Base-by-base conservation (phyloP, 2,797 vertebrate species). In the Coregonus suidteri region DNA sequence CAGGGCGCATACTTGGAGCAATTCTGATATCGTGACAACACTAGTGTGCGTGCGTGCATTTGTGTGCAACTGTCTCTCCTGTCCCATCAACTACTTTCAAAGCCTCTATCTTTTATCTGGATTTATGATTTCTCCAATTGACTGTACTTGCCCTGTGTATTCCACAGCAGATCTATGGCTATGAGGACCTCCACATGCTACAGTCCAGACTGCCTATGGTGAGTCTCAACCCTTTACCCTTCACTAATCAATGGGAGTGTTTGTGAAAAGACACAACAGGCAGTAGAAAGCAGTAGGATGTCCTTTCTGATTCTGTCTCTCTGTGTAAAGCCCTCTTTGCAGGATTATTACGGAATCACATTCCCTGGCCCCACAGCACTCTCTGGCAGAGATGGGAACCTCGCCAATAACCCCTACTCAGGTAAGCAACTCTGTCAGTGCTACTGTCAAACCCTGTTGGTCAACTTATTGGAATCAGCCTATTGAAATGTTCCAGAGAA, bases 321-420 rank as follows among this genome's bases (percentile, higher is more conserved):
- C 4, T 81, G 9, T 86, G 54, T 6, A 93, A 47, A 93, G 90
- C 79, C 88, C 78, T 93, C 93, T 84, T 87, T 90, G 75, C 91
- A 99, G 96, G 98, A 99, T 95, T 99, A 98, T 90, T 99, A 99
- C 0, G 98, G 98, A 93, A 97, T 99, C 92, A 96, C 98, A 92
- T 99, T 99, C 93, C 96, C 97, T 70, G 96, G 97, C 82, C 97
- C 97, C 72, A 85, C 94, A 82, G 94, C 97, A 34, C 95, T 98
- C 85, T 96, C 98, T 77, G 92, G 94, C 90, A 96, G 97, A 96
- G 97, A 99, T 16, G 97, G 96, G 76, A 94, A 91, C 90, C 95
- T 98, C 65, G 91, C 96, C 93, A 98, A 92, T 91, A 98, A 97
- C 89, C 96, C 95, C 0, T 99, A 98, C 95, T 97, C 98, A 97